These are phyloP conservation scores for Centruroides sculpturatus DNA, from an alignment of 1,140 invertebrate species.

Conservation along the genomic window DNA sequence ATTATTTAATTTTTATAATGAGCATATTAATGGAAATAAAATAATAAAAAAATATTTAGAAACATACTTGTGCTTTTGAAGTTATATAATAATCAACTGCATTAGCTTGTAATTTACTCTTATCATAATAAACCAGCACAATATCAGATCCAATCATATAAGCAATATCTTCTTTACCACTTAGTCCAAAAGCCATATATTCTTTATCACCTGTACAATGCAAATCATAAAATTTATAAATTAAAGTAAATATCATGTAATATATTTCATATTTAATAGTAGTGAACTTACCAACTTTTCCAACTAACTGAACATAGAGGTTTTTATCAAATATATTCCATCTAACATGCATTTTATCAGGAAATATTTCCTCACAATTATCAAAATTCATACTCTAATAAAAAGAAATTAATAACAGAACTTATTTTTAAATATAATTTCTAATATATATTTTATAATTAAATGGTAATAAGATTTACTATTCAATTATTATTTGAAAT, in stretches of 20 bases:
- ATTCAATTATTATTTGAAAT: no score
- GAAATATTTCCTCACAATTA: slow-evolving; percentile 44
- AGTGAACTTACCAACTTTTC: slow-evolving; percentile 42
- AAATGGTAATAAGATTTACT: no score
- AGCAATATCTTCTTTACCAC: slow-evolving; percentile 49
- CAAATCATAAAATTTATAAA: not conserved
- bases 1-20: not conserved
- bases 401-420: slow-evolving; percentile 13
- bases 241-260: no score
- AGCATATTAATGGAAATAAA: not conserved
- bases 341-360: slow-evolving; percentile 54
- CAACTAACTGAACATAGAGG: slow-evolving; percentile 71
- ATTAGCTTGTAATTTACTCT: slow-evolving; percentile 46
- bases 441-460: no score
- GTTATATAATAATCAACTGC: slow-evolving; percentile 68
- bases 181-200: slow-evolving; percentile 77
- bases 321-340: slow-evolving; percentile 84
- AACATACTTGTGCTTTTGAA: slow-evolving; percentile 54
- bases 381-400: slow-evolving; percentile 42
- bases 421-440: no score
- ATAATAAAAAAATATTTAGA: not conserved
- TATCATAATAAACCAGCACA: slow-evolving; percentile 57
- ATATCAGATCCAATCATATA: slow-evolving; percentile 77
- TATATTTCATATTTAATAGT: no score
- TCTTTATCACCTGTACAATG: slow-evolving; percentile 25